A percentile compares a stretch with the other conserved stretches of the same genome.
Evolutionary conservation across 1,140 invertebrate genomes (phyloP).

Genomic region (Plectus sambesii): DNA sequence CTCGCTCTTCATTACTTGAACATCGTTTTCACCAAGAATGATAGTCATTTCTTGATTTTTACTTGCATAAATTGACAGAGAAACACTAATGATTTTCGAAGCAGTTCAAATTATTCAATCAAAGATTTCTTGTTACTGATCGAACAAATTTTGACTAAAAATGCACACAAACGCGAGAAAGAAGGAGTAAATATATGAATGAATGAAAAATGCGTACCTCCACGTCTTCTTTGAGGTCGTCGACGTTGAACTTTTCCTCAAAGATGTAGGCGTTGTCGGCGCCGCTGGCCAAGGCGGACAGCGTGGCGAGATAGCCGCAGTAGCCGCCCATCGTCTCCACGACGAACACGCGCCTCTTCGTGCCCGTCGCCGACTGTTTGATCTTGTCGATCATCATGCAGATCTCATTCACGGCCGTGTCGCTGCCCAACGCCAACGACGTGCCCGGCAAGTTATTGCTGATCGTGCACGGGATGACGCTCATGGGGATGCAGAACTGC

Average conservation of each 20-base stretch:
- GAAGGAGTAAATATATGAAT: too few species aligned
- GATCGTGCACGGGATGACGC: slow-evolving; percentile 94
- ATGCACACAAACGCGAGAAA: too few species aligned
- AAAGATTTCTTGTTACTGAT: too few species aligned
- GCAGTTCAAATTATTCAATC: too few species aligned
- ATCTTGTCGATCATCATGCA: slow-evolving; percentile 80
- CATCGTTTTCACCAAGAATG: too few species aligned
- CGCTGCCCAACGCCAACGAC: slow-evolving; percentile 90
- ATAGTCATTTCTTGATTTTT: too few species aligned
- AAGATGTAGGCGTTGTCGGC: slow-evolving; percentile 98
- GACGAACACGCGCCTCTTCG: slow-evolving; percentile 61
- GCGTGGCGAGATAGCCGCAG: slow-evolving; percentile 90
- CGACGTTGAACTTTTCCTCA: slow-evolving; percentile 89
- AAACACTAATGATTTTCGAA: too few species aligned
- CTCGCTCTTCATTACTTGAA: too few species aligned
- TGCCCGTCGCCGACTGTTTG: slow-evolving; percentile 54
- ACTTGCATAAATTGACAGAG: too few species aligned
- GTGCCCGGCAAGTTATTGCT: slow-evolving; percentile 70
- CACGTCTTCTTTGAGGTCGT: slow-evolving; percentile 79
- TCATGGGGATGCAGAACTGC: slow-evolving; percentile 85
- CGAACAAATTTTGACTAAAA: too few species aligned
- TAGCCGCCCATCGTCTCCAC: slow-evolving; percentile 99
- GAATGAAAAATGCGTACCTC: too few species aligned
- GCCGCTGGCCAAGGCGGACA: slow-evolving; percentile 84
- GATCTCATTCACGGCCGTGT: slow-evolving; percentile 97